Base-by-base conservation (phyloP, 2,113 vertebrate species). In the Phalacrocorax carbo region DNA sequence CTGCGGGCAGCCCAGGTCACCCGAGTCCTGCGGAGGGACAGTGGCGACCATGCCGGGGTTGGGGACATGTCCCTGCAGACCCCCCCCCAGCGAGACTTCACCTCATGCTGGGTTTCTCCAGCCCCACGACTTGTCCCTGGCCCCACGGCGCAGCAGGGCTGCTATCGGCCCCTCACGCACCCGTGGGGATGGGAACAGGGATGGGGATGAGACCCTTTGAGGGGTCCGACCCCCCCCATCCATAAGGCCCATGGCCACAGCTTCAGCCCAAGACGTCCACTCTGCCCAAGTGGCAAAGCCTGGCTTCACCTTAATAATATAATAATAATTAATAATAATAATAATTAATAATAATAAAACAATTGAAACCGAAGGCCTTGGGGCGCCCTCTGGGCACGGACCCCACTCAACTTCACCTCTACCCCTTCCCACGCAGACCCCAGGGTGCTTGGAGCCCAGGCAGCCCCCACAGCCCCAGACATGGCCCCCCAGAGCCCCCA, bases 261-360 rank as follows among this genome's bases (percentile, higher is more conserved):
- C 82, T 93, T 57, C 15, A 9, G 87, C 95, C 80, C 5, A 10
- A 82, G 86, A 49, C 10, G 9, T 34, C 82, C 72, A 15, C 92
- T 86, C 78, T 95, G 89, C 64, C 69, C 26, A 13, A 92, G 82
- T 57, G 86, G 92, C 90, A 94, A 96, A 95, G 87, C 83, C 86
- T 95, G 90, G 90, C 81, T 95, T 96, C 87, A 96, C 96, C 96
- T 94, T 93, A 95, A 86, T 95, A 96, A 95, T 92, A 89, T 96
- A 96, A 93, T 90, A 93, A 76, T 90, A 76, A 83, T 80, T 73
- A 94, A 69, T 93, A 86, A 86, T 91, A 91, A 64, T 94, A 94
- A 86, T 91, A 44, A 94, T 38, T 38, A 38, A 38, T 38, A 38
- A 38, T 38, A 38, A 38, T 38, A 38, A 38, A 38, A 38, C 38